Conservation (phyloP, 2,888 invertebrate genomes). For the Anarsia innoxiella region DNA sequence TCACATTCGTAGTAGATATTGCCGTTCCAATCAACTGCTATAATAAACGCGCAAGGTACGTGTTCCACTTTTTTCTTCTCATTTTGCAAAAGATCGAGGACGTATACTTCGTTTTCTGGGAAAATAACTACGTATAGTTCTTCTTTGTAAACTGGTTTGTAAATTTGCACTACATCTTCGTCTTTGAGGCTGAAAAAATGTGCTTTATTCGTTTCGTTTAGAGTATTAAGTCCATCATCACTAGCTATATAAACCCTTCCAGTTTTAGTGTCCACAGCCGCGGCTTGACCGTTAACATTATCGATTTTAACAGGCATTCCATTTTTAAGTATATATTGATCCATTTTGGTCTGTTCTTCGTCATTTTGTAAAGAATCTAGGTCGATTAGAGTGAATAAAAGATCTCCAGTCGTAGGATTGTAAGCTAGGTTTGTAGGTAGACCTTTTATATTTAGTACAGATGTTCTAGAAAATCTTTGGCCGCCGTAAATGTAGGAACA, state of each 20-base stretch:
- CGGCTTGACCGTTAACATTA: constrained; percentile 54
- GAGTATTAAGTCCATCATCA: constrained; percentile 47
- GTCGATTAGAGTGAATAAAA: constrained; percentile 60
- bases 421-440: constrained; percentile 57
- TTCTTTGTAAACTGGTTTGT: constrained; percentile 41
- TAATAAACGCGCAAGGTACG: constrained; percentile 56
- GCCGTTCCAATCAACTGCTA: constrained; percentile 51
- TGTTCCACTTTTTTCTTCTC: constrained; percentile 47
- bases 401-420: constrained; percentile 43
- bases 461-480: constrained; percentile 35
- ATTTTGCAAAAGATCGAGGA: constrained; percentile 42
- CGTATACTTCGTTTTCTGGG: constrained; percentile 55
- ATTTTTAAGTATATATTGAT: constrained; percentile 51
- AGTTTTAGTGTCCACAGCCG: constrained; percentile 47
- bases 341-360: constrained; percentile 61
- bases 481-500: constrained; percentile 45
- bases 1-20: constrained; percentile 65
- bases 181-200: constrained; percentile 49
- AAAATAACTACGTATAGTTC: constrained; percentile 51
- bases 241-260: constrained; percentile 54
- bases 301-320: constrained; percentile 49
- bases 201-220: constrained; percentile 47
- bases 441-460: constrained; percentile 54
- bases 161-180: constrained; percentile 60
- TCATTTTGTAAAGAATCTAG: constrained; percentile 56